Evolutionary conservation across 1,140 invertebrate species (phyloP).

Genomic region (Drosophila equinoxialis): DNA sequence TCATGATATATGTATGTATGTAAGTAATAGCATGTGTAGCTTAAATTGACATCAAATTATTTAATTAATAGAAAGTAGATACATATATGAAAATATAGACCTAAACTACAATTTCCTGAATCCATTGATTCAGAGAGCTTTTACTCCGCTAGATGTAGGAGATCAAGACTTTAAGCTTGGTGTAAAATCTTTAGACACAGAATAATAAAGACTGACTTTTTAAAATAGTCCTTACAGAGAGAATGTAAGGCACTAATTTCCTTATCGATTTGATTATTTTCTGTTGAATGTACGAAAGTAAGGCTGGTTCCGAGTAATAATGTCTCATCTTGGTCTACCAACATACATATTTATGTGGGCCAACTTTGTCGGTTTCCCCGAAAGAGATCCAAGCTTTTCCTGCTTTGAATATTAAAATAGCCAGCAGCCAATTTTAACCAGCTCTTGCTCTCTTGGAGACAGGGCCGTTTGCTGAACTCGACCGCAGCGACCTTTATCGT

Average conservation of each 20-base stretch:
- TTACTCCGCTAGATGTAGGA: too few relatives aligned
- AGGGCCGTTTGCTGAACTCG: neutral
- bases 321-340: conserved; percentile 5
- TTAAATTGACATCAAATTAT: too few relatives aligned
- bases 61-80: too few relatives aligned
- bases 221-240: too few relatives aligned
- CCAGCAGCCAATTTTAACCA: conserved; percentile 4
- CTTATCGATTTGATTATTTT: neutral
- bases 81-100: too few relatives aligned
- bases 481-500: conserved; percentile 30
- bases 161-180: too few relatives aligned
- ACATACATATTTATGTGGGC: conserved; percentile 14
- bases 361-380: neutral
- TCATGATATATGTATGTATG: too few relatives aligned
- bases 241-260: neutral
- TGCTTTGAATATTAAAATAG: conserved; percentile 55
- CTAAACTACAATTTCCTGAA: too few relatives aligned
- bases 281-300: neutral
- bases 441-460: neutral
- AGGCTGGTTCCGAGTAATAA: neutral
- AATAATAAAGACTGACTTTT: too few relatives aligned
- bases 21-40: too few relatives aligned
- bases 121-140: too few relatives aligned
- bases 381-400: conserved; percentile 7
- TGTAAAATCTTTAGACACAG: too few relatives aligned